Conservation (phyloP, 2,797 vertebrate species). For the Epinephelus malabaricus region DNA sequence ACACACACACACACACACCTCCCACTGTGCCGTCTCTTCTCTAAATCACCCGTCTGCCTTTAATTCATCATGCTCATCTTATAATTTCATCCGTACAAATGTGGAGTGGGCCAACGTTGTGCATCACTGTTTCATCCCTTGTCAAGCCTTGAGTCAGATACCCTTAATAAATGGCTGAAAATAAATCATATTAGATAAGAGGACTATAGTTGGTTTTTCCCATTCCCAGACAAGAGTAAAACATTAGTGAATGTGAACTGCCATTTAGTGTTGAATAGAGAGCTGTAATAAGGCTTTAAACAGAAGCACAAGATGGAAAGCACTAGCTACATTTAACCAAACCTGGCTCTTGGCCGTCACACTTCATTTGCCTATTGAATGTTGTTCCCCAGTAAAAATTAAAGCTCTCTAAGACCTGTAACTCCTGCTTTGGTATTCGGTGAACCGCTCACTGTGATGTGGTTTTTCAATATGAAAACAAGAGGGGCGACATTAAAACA, state of each 20-base stretch:
- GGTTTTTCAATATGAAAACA: slow-evolving; percentile 75
- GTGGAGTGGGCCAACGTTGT: slow-evolving; percentile 54
- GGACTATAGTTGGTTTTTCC: slow-evolving; percentile 44
- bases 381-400: slow-evolving; percentile 58
- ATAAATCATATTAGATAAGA: slow-evolving; percentile 73
- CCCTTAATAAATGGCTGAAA: slow-evolving; percentile 69
- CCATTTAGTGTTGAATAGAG: slow-evolving; percentile 41
- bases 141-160: slow-evolving; percentile 70
- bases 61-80: slow-evolving; percentile 65
- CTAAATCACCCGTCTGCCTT: slow-evolving; percentile 61
- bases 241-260: slow-evolving; percentile 56
- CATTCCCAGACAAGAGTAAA: slow-evolving; percentile 44
- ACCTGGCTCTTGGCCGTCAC: slow-evolving; percentile 46
- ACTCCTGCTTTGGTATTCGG: slow-evolving; percentile 69
- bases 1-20: slow-evolving; percentile 37
- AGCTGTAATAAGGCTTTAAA: slow-evolving; percentile 61
- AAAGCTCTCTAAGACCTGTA: slow-evolving; percentile 66
- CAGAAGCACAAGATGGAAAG: slow-evolving; percentile 58
- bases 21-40: slow-evolving; percentile 62
- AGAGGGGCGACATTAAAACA: slow-evolving; percentile 68
- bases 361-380: slow-evolving; percentile 57
- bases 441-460: slow-evolving; percentile 70
- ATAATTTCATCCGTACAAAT: slow-evolving; percentile 64
- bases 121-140: slow-evolving; percentile 64
- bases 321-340: slow-evolving; percentile 55